Conservation (phyloP, 2,113 vertebrate species). For the Platycercus adscitus region DNA sequence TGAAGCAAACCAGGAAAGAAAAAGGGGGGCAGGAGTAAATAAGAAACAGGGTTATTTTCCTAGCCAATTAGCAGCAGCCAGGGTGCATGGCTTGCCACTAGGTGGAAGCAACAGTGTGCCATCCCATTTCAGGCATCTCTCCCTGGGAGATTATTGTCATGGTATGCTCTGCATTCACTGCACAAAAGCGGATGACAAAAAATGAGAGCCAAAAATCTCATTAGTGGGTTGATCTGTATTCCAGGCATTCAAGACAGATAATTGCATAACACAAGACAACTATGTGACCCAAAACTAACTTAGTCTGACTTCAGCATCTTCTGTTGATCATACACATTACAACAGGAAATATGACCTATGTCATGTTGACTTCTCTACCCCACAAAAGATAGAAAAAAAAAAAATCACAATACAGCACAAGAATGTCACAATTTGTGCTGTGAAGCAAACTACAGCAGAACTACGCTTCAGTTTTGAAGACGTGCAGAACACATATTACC, state of each 20-base stretch:
- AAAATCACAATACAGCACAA: neutral
- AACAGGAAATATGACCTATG: neutral
- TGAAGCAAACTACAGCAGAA: neutral
- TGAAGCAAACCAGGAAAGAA: neutral
- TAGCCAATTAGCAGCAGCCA: neutral
- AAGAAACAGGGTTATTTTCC: neutral
- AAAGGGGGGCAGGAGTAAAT: accelerated
- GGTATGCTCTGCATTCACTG: neutral
- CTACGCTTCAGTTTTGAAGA: neutral
- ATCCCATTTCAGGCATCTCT: neutral
- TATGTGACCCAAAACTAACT: neutral
- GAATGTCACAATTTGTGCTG: neutral
- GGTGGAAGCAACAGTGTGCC: neutral
- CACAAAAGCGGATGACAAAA: neutral
- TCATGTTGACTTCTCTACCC: neutral
- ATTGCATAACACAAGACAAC: neutral
- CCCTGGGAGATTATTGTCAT: accelerated
- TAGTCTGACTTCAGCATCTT: neutral
- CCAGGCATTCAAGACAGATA: neutral
- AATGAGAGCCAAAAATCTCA: neutral
- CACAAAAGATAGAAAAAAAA: neutral
- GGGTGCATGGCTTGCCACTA: neutral
- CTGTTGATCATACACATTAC: neutral
- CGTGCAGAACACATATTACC: neutral
- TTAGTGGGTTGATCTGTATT: neutral